Evolutionary conservation across 1,140 invertebrate genomes (phyloP).

Genomic region (Drosophila triauraria): DNA sequence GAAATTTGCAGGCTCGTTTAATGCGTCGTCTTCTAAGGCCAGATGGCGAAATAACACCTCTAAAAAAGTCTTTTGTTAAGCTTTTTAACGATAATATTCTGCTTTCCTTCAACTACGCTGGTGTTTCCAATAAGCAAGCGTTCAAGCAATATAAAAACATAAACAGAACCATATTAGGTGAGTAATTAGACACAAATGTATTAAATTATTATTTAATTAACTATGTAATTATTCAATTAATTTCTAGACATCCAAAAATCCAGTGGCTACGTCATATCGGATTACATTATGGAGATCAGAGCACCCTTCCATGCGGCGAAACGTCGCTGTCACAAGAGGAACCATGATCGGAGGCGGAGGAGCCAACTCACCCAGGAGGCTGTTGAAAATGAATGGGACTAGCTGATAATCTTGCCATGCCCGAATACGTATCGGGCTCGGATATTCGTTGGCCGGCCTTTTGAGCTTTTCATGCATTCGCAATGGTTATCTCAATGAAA

Average conservation of each 20-base stretch:
- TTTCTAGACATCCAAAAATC: conserved; percentile 26
- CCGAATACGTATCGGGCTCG: neutral
- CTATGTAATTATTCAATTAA: too few species aligned
- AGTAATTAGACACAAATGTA: neutral
- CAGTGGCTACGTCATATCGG: conserved; percentile 20
- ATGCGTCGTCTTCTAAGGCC: conserved; percentile 26
- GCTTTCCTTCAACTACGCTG: conserved; percentile 28
- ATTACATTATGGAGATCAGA: conserved; percentile 37
- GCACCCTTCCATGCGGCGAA: conserved; percentile 22
- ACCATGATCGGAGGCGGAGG: conserved; percentile 4
- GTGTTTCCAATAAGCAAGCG: conserved; percentile 19
- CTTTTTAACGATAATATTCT: conserved; percentile 24
- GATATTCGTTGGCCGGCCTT: neutral
- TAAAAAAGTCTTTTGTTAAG: conserved; percentile 24
- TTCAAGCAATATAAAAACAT: conserved; percentile 44
- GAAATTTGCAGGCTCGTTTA: neutral
- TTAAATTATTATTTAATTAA: neutral
- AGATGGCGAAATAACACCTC: conserved; percentile 18
- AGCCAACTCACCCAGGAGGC: neutral
- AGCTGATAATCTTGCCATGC: neutral
- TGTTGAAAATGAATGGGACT: conserved; percentile 2
- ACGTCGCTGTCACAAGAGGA: conserved; percentile 23
- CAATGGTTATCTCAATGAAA: conserved; percentile 8
- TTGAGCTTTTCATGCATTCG: conserved; percentile 4
- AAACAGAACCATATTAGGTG: conserved; percentile 36